Evolutionary conservation across 2,113 vertebrate species (phyloP), one percentile per base, ranked within the genome.

Genomic region (Antechinus stuartii): DNA sequence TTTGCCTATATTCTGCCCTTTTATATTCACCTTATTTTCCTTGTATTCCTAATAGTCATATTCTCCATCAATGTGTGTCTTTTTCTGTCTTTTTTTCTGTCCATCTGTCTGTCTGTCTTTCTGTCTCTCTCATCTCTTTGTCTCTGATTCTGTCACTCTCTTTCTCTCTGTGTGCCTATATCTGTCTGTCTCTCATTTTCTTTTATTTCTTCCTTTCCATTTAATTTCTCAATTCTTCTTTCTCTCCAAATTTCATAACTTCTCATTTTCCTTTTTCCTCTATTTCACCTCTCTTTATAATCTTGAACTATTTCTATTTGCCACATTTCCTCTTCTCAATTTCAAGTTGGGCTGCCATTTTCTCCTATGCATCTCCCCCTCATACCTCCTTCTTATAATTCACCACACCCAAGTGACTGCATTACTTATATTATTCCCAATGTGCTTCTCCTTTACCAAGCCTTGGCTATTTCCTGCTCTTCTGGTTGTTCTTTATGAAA

Each of bases 401-500:
- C 42, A 46, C 92, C 84, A 4, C 50, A 23, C 94, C 55, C 94
- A 90, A 90, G n/a, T 30, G 25, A 89, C 91, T 91, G 7, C 54
- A 22, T n/a, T 91, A 52, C 56, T 27, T 52, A 55, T 57, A 16
- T 3, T 26, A 55, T 91, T 68, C 91, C 90, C 49, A 4, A 42
- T 47, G 14, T 16, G 90, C 91, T 84, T 91, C 26, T 49, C 0
- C 0, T 53, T 52, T 57, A 53, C 35, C 0, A 30, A 54, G 24
- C 0, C 0, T 47, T 68, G 91, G 9, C 54, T 50, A 57, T 12
- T 2, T 27, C 47, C 11, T 12, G 54, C 0, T 35, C 10, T 54
- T 93, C 68, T 54, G 52, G 92, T 61, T 61, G 92, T 47, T 92
- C 35, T 89, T 68, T 55, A 1, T 10, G 93, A 93, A 35, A 42